Conservation (phyloP, 2,113 vertebrate genomes). For the Bubalus kerabau region DNA sequence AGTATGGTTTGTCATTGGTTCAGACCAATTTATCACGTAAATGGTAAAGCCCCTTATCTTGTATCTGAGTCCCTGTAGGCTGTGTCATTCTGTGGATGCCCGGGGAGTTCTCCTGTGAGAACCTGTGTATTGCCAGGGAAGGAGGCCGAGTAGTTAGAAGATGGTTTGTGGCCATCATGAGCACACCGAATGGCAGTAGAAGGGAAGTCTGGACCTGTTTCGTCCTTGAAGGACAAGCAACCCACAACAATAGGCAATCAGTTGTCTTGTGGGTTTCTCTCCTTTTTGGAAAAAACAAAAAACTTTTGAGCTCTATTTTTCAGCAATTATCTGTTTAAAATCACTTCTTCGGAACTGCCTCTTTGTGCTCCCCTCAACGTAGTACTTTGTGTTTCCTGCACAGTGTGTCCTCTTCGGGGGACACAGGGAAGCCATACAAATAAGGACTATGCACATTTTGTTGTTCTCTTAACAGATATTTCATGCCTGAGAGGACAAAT, state of each 20-base stretch:
- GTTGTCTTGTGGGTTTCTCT: neutral
- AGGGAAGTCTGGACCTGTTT: neutral
- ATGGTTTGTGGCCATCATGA: neutral
- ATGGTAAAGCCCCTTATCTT: neutral
- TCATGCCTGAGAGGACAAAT: neutral
- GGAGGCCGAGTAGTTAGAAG: neutral
- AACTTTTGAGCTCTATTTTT: constrained; percentile 18
- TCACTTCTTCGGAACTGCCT: constrained; percentile 45
- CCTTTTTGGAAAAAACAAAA: neutral
- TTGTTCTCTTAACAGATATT: constrained; percentile 39
- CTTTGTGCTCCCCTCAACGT: constrained; percentile 1
- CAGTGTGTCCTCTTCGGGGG: constrained; percentile 33
- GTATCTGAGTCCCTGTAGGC: too few species aligned
- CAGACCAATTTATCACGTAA: neutral
- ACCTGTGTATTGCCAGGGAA: rapidly evolving
- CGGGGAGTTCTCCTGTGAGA: neutral
- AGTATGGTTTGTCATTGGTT: neutral
- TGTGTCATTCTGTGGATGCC: rapidly evolving
- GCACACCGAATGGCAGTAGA: too few species aligned
- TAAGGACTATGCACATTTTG: constrained; percentile 15
- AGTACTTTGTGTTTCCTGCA: constrained; percentile 37
- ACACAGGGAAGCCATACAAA: constrained; percentile 36
- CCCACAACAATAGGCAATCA: neutral
- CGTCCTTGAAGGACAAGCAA: neutral
- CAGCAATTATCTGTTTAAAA: constrained; percentile 54